These are phyloP conservation scores for Cuculus canorus DNA, from an alignment of 2,797 vertebrate genomes.

Conservation along the genomic window DNA sequence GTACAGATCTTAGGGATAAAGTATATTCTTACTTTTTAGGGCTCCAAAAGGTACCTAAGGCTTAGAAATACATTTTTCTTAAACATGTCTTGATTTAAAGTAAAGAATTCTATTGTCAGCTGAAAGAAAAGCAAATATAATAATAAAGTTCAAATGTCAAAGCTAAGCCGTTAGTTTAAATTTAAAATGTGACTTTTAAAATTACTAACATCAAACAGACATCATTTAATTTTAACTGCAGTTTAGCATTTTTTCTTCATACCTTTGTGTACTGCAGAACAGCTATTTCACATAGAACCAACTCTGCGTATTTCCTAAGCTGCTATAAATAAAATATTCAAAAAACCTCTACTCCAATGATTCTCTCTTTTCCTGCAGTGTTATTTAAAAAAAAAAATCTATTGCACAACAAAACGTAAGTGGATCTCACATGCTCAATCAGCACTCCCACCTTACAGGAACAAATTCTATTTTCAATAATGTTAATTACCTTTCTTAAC, in stretches of 20 bases:
- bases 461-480: slow-evolving; percentile 25
- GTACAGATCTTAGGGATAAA: background rate
- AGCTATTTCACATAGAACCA: background rate
- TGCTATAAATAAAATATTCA: background rate
- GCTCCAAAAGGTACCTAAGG: background rate
- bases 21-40: background rate
- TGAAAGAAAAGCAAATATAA: background rate
- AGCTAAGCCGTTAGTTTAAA: background rate
- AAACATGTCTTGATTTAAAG: background rate
- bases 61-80: background rate
- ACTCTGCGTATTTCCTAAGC: background rate
- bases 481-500: slow-evolving; percentile 13
- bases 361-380: background rate
- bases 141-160: background rate
- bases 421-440: background rate
- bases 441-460: slow-evolving; percentile 36
- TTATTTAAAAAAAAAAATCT: background rate
- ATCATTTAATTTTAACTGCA: background rate
- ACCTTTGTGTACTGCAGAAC: background rate
- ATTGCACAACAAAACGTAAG: background rate
- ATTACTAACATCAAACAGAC: background rate
- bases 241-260: background rate
- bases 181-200: background rate
- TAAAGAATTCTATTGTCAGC: background rate
- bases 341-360: background rate